A percentile compares a stretch with the other conserved stretches of the same genome.
These are phyloP conservation scores for Leucania comma DNA, from an alignment of 2,888 invertebrate species.

Conservation along the genomic window DNA sequence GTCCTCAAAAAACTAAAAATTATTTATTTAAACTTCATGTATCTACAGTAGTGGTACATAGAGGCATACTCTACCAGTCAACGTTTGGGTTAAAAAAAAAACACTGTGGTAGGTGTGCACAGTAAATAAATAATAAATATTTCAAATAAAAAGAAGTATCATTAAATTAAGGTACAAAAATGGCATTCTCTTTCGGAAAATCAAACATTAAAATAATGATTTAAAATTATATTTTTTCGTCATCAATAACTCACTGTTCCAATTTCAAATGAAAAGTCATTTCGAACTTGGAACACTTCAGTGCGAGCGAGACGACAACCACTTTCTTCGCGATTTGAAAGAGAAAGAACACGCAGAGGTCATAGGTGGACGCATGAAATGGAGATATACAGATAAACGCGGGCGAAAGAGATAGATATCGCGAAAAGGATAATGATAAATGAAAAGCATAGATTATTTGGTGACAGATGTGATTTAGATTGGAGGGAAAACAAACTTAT, in stretches of 20 bases:
- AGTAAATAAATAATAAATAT: too few species aligned
- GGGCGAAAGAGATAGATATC: conserved; percentile 63
- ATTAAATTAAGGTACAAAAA: too few species aligned
- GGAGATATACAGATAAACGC: conserved; percentile 9
- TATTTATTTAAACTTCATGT: too few species aligned
- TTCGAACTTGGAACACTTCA: conserved; percentile 24
- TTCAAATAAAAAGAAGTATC: too few species aligned
- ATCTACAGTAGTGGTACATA: too few species aligned
- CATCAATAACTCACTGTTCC: background rate
- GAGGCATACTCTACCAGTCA: too few species aligned
- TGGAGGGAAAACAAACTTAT: background rate
- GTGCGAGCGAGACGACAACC: conserved; percentile 48
- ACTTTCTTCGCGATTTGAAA: conserved; percentile 66
- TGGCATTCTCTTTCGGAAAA: background rate
- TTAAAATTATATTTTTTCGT: background rate
- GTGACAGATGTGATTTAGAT: conserved; percentile 45
- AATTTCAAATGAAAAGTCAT: conserved; percentile 20
- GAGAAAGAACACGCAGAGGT: conserved; percentile 68
- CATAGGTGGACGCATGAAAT: conserved; percentile 70
- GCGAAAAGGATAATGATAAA: conserved; percentile 76
- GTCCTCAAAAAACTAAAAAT: background rate
- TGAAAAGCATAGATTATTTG: conserved; percentile 74
- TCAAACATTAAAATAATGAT: too few species aligned
- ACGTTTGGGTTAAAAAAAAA: too few species aligned
- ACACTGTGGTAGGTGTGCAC: too few species aligned